Conservation (phyloP, 2,113 vertebrate genomes). For the Rhinichthys klamathensis region DNA sequence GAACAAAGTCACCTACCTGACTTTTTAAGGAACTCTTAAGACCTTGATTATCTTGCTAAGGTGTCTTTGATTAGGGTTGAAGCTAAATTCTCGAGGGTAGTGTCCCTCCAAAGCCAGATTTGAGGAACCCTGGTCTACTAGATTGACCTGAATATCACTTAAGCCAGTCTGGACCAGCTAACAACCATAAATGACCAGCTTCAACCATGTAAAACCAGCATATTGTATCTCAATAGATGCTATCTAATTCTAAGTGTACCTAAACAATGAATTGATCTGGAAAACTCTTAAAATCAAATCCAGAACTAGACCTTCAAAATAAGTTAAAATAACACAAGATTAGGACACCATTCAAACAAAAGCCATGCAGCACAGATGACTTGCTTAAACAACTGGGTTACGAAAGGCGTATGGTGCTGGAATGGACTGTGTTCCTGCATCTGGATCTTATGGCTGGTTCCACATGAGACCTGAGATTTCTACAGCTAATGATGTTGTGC, state of each 20-base stretch:
- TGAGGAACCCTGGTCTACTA: not conserved
- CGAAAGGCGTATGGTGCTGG: not conserved
- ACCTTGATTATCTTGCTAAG: not conserved
- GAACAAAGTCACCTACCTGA: not conserved
- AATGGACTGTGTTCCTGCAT: constrained; percentile 58
- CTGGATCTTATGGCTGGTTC: constrained; percentile 58
- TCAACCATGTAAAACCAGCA: not conserved
- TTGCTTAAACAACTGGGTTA: not conserved
- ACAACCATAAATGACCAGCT: not conserved
- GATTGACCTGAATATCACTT: not conserved
- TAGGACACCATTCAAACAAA: constrained; percentile 12
- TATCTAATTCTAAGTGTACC: not conserved
- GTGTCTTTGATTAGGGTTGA: not conserved
- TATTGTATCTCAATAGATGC: not conserved
- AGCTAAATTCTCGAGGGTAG: not conserved
- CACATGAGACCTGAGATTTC: constrained; percentile 58
- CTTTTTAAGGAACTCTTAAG: not conserved
- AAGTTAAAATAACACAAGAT: constrained; percentile 8
- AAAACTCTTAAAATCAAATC: not conserved
- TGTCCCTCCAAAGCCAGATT: not conserved
- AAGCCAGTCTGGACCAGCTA: not conserved
- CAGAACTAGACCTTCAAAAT: not conserved
- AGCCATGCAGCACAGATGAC: not conserved
- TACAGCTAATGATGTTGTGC: constrained; percentile 75
- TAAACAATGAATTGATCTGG: not conserved